Evolutionary conservation across 2,113 vertebrate species (phyloP), one percentile per base, ranked within the genome.

Genomic region (Pyxicephalus adspersus): DNA sequence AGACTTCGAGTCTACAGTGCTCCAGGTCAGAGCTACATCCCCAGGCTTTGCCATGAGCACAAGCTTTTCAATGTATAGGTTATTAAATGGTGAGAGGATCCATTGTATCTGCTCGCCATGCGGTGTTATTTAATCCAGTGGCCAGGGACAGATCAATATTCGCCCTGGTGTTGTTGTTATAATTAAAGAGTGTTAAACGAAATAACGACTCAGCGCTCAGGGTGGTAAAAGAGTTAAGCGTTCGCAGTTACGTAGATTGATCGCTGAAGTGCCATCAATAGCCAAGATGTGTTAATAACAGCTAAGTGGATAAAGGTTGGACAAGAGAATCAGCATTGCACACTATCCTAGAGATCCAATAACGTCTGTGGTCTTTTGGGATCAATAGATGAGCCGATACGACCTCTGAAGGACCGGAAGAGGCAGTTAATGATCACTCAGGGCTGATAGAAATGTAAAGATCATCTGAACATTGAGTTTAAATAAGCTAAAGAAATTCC

Each of bases 251-350:
- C 17, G 75, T 28, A 26, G 23, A 77, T 65, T 51, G 64, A 45
- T 38, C 51, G 58, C 28, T 28, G 75, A n/a, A 51, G 28, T 25
- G 45, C 18, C 23, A 50, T 63, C 58, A 52, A 50, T 73, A 58
- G 22, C 29, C 25, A 6, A 3, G 25, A 64, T 18, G 58, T 52
- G 74, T 20, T 64, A 54, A 65, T 77, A 25, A 55, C 57, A 52
- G 38, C 54, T 29, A 77, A 23, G 26, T 16, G 45, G 52, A 73
- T 57, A 75, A 75, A 61, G n/a, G 72, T n/a, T 75, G 20, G 26
- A 38, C n/a, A 16, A 4, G 7, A 29, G 23, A 54, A 20, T 51
- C 17, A 5, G 5, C 67, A 4, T 25, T 28, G n/a, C 50, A 19
- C 26, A 26, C 17, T 11, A 29, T 71, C 23, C 17, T 3, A 7